These are phyloP conservation scores for Scaptodrosophila lebanonensis DNA, from an alignment of 1,140 invertebrate genomes.

Conservation along the genomic window DNA sequence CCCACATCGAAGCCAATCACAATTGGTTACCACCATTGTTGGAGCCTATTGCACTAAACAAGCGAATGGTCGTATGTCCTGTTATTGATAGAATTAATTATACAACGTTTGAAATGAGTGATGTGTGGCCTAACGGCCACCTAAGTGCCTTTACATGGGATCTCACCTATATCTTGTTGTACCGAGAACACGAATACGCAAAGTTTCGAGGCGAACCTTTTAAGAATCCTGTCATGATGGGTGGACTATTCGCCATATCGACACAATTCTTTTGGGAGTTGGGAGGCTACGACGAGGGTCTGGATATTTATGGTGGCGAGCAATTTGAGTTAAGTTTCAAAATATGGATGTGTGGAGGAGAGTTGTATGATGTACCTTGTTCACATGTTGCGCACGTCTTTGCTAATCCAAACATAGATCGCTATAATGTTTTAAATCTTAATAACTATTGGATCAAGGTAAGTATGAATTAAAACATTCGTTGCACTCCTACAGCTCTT, in stretches of 20 bases:
- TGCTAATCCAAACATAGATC: constrained; percentile 78
- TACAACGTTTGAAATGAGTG: constrained; percentile 94
- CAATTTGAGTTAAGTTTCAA: constrained; percentile 98
- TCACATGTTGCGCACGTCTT: constrained; percentile 98
- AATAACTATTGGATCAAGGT: constrained; percentile 65
- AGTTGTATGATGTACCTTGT: constrained; percentile 94
- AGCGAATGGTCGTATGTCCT: constrained; percentile 94
- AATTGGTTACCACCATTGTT: constrained; percentile 96
- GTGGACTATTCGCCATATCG: constrained; percentile 94
- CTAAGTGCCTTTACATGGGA: constrained; percentile 99
- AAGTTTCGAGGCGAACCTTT: constrained; percentile 92
- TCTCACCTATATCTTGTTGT: constrained; percentile 95
- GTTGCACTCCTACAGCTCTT: too few relatives aligned
- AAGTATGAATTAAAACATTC: too few relatives aligned
- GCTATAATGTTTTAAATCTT: constrained; percentile 42
- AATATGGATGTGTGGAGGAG: constrained; percentile 93
- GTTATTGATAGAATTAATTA: constrained; percentile 97
- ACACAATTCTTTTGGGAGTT: constrained; percentile 96
- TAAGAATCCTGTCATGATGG: constrained; percentile 95
- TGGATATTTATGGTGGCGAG: constrained; percentile 98
- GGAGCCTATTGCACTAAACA: constrained; percentile 92
- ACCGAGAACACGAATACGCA: constrained; percentile 88
- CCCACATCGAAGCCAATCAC: constrained; percentile 95
- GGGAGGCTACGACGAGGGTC: constrained; percentile 93
- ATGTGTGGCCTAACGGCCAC: constrained; percentile 94